Percentiles rank a stretch among this genome's conserved stretches.
Evolutionary conservation across 2,113 vertebrate genomes (phyloP).

Genomic region (Colistium nudipinnis): DNA sequence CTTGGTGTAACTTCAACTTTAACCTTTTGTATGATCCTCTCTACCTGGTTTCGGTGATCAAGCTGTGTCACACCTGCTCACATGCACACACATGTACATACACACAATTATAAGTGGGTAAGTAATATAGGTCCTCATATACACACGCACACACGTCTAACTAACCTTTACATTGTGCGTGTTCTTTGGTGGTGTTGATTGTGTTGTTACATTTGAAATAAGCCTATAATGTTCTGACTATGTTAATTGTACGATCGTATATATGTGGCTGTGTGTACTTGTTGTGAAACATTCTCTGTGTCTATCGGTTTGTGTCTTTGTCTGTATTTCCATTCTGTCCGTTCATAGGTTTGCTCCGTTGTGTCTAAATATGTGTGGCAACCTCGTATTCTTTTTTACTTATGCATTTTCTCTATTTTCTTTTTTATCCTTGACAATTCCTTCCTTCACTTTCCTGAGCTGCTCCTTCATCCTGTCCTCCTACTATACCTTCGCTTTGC

Average conservation of each 20-base stretch:
- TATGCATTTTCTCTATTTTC: slow-evolving; percentile 25
- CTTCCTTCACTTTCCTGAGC: slow-evolving; percentile 3
- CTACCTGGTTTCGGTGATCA: slow-evolving; percentile 42
- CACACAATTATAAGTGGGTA: neutral
- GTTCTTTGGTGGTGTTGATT: neutral
- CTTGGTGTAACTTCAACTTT: slow-evolving; percentile 52
- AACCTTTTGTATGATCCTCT: slow-evolving; percentile 59
- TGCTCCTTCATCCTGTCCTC: slow-evolving; percentile 41
- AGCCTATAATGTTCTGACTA: neutral
- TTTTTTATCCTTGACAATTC: slow-evolving; percentile 17
- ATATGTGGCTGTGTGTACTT: slow-evolving; percentile 16
- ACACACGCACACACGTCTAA: slow-evolving; percentile 5
- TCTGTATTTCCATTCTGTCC: slow-evolving; percentile 31
- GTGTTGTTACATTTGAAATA: neutral
- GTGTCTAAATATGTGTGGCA: slow-evolving; percentile 62
- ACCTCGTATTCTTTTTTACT: slow-evolving; percentile 18
- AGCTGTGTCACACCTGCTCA: slow-evolving; percentile 14
- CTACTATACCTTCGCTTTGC: neutral
- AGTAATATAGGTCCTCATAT: neutral
- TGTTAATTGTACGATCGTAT: neutral
- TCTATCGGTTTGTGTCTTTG: slow-evolving; percentile 1
- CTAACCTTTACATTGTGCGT: slow-evolving; percentile 30
- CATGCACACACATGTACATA: slow-evolving; percentile 16
- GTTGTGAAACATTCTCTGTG: slow-evolving; percentile 12
- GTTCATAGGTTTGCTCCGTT: neutral